These are phyloP conservation scores for Noctua fimbriata DNA, from an alignment of 2,888 invertebrate species.

Conservation along the genomic window DNA sequence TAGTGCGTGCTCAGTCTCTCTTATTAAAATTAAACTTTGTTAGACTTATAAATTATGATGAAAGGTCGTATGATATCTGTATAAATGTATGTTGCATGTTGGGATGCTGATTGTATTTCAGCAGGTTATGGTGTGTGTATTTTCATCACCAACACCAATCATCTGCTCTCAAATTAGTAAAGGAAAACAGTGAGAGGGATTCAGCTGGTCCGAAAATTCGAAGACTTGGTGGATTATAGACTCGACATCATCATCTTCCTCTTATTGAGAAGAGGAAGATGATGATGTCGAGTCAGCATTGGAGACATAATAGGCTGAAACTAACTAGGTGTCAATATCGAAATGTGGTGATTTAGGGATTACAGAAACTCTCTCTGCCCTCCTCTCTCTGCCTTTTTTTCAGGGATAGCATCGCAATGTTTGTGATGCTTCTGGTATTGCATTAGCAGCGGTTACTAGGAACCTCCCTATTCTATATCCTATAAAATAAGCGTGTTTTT, in stretches of 20 bases:
- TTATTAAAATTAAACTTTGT: constrained; percentile 76
- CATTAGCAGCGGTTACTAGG: neutral
- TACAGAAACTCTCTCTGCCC: neutral
- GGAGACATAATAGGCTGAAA: neutral
- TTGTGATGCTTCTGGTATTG: neutral
- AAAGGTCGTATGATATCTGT: constrained; percentile 3
- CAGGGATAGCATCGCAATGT: neutral
- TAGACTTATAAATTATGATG: constrained; percentile 67
- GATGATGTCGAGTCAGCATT: too few species aligned
- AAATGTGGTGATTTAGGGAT: neutral
- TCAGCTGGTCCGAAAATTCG: neutral
- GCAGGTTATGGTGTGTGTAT: neutral
- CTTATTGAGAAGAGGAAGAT: neutral
- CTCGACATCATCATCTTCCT: too few species aligned
- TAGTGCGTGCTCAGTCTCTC: constrained; percentile 64
- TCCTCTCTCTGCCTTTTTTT: too few species aligned
- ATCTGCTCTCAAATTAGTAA: neutral
- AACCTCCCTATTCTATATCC: neutral
- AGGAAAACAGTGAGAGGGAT: neutral
- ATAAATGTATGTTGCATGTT: neutral
- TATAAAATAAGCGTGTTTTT: neutral
- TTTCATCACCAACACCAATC: too few species aligned
- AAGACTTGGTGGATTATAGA: neutral
- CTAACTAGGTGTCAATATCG: neutral
- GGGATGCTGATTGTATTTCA: neutral